Evolutionary conservation across 2,888 invertebrate species (phyloP).

Genomic region (Leucophora obtusa): DNA sequence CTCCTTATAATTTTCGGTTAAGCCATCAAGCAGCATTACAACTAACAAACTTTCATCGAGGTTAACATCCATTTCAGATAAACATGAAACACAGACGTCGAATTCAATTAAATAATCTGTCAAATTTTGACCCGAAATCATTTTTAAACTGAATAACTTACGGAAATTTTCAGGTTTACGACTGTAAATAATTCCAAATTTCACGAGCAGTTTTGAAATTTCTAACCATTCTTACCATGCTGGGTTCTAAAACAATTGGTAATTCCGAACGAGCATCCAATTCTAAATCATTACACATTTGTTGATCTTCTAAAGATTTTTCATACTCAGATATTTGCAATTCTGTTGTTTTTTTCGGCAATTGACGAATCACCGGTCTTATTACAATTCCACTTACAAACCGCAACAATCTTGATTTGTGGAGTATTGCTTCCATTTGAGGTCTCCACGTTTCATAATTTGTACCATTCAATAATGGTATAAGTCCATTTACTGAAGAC

Average conservation of each 20-base stretch:
- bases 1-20: conserved; percentile 18
- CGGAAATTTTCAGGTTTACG: conserved; percentile 25
- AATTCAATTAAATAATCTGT: too few relatives aligned
- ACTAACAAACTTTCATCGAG: conserved; percentile 34
- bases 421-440: conserved; percentile 28
- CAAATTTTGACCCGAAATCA: background rate
- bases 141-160: conserved; percentile 43
- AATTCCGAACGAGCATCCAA: conserved; percentile 30
- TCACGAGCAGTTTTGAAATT: too few relatives aligned
- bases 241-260: conserved; percentile 19
- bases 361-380: background rate
- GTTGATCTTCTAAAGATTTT: conserved; percentile 22
- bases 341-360: background rate
- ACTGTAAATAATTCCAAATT: conserved; percentile 35
- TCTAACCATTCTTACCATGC: conserved; percentile 32
- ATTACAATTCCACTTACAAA: conserved; percentile 5
- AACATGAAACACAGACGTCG: conserved; percentile 26
- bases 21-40: conserved; percentile 24
- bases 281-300: conserved; percentile 6
- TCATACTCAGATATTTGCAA: conserved; percentile 5
- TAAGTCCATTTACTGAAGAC: too few relatives aligned
- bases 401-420: conserved; percentile 15
- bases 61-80: conserved; percentile 23
- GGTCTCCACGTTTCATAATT: conserved; percentile 22
- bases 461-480: conserved; percentile 3